Base-by-base conservation (phyloP, 2,888 invertebrate species). In the Chironomus riparius region DNA sequence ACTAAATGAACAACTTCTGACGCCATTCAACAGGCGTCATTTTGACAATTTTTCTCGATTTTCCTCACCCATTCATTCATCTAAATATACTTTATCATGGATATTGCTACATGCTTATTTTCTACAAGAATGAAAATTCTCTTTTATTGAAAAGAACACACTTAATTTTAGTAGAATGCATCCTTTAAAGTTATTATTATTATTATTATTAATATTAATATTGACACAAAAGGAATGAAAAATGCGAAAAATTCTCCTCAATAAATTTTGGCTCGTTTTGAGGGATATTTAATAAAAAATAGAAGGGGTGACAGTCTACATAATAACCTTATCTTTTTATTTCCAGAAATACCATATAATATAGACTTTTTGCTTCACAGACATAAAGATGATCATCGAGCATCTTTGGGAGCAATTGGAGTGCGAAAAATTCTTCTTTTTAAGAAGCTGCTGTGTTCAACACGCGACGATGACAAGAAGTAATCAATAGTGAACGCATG, bases 1-100 rank as follows among this genome's bases (percentile, higher is more conserved):
- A 74, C 74, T 74, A 74, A 74, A 74, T 74, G 74, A 74, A 74
- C 65, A 74, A 62, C 65, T 47, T 48, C 21, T 68, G 68, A 74
- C 65, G 65, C 74, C 74, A n/a, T 47, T n/a, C 65, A 13, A 65
- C n/a, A 15, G 65, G 68, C 74, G 74, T 62, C 74, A 68, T 47
- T 65, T 65, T 68, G 74, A 74, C 74, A 74, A 74, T 74, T 68
- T 62, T 65, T 65, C 22, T 65, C 65, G 65, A 65, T 65, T 65
- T 65, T 21, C 65, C 13, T 65, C 65, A 56, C 65, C 24, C 65
- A 24, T 24, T 65, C 65, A 24, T 24, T 65, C 65, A 21, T 21
- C 56, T 56, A n/a, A 56, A 15, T 56, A 15, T 15, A 18, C 2
- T 56, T 56, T 56, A 56, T 56, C 18, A 18, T 56, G 56, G 18